Percentiles rank a stretch among this genome's conserved stretches.
Conservation (phyloP, 2,113 vertebrate species). For the Choloepus hoffmanni region DNA sequence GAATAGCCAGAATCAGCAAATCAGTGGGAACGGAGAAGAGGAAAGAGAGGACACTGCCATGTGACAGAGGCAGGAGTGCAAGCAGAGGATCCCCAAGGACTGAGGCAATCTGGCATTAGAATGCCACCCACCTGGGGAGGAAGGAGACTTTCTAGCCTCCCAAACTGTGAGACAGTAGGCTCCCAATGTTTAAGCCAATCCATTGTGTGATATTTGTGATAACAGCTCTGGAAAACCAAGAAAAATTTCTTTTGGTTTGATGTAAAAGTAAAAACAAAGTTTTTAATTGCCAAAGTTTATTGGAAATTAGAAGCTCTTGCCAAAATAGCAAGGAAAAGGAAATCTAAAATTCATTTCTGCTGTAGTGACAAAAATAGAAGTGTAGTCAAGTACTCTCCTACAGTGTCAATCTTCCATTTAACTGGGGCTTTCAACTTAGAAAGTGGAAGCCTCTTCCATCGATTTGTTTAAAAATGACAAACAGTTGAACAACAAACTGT, state of each 20-base stretch:
- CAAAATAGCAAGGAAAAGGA: neutral
- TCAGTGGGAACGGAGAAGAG: too few relatives aligned
- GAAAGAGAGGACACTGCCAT: too few relatives aligned
- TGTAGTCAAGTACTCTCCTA: neutral
- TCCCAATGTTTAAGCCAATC: too few relatives aligned
- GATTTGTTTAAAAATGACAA: constrained; percentile 12
- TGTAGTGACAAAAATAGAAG: neutral
- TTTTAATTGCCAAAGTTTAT: neutral
- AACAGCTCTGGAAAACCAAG: too few relatives aligned
- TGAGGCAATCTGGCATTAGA: too few relatives aligned
- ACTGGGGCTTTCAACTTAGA: neutral
- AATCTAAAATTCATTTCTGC: neutral
- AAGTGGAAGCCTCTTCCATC: neutral
- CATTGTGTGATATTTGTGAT: too few relatives aligned
- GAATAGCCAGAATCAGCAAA: too few relatives aligned
- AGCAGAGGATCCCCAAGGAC: too few relatives aligned
- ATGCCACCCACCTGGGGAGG: too few relatives aligned
- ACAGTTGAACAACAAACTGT: neutral
- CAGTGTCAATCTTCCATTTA: neutral
- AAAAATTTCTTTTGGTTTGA: neutral
- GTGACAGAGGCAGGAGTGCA: too few relatives aligned
- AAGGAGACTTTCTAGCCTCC: too few relatives aligned
- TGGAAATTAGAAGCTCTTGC: neutral
- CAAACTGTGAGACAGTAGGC: too few relatives aligned
- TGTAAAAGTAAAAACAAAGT: neutral